Percentiles rank a stretch among this genome's conserved stretches.
Conservation (phyloP, 2,888 invertebrate species). For the Athalia cordata region DNA sequence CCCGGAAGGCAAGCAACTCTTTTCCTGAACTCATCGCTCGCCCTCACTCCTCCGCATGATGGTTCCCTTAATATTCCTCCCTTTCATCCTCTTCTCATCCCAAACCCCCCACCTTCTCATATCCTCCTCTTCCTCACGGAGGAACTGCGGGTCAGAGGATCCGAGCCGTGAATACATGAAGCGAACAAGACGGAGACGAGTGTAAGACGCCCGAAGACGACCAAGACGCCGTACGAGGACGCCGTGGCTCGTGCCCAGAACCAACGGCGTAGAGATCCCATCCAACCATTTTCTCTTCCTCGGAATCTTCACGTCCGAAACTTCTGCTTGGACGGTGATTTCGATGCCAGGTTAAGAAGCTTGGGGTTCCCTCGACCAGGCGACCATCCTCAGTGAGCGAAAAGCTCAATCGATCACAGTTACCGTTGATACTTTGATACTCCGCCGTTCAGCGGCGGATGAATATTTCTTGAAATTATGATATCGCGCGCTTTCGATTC, state of each 20-base stretch:
- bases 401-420: background rate
- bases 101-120: background rate
- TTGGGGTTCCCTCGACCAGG: background rate
- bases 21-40: background rate
- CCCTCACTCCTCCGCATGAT: background rate
- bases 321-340: background rate
- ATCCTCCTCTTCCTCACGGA: slow-evolving; percentile 55
- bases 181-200: slow-evolving; percentile 43
- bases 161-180: slow-evolving; percentile 58
- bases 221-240: slow-evolving; percentile 25
- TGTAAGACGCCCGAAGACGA: slow-evolving; percentile 24
- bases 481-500: slow-evolving; percentile 42
- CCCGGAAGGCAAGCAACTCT: slow-evolving; percentile 25
- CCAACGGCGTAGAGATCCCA: slow-evolving; percentile 61
- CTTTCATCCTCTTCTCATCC: background rate
- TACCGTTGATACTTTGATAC: too few species aligned
- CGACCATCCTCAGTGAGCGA: background rate
- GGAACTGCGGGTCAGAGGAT: slow-evolving; percentile 72
- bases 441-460: too few species aligned
- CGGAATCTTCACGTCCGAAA: background rate
- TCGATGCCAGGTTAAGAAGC: too few species aligned
- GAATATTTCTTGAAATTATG: background rate
- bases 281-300: background rate
- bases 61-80: background rate
- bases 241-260: slow-evolving; percentile 70